These are phyloP conservation scores for Caenorhabditis elegans DNA, from an alignment of 1,140 invertebrate species.

Conservation along the genomic window DNA sequence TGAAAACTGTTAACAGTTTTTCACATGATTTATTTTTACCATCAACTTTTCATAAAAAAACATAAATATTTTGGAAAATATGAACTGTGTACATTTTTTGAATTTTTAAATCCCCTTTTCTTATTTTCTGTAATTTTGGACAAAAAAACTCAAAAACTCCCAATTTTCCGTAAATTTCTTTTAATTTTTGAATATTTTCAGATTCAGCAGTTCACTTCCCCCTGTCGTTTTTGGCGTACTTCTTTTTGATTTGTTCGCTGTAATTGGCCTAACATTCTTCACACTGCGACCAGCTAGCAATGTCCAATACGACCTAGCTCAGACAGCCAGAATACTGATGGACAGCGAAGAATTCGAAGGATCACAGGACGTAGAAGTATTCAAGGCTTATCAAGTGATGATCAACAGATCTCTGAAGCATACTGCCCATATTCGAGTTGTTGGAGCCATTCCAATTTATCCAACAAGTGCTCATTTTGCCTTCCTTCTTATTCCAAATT, in stretches of 20 bases:
- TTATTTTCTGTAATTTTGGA: no score
- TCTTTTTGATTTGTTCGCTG: neutral
- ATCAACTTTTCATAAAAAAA: no score
- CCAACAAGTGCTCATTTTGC: neutral
- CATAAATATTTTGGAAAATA: no score
- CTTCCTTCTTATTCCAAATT: neutral
- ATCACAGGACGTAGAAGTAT: neutral
- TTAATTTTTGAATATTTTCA: neutral
- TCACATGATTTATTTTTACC: no score
- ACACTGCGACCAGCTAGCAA: neutral
- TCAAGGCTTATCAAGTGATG: neutral
- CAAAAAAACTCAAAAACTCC: neutral
- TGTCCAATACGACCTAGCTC: neutral
- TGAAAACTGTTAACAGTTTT: no score
- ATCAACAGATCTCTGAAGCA: neutral
- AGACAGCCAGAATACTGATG: neutral
- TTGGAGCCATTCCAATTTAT: neutral
- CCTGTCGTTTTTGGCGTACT: neutral
- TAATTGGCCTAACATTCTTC: neutral
- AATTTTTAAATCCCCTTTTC: no score
- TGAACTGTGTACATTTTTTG: no score
- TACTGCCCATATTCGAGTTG: neutral
- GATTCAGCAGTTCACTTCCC: neutral
- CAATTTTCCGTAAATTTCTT: neutral
- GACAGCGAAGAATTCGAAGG: neutral